Evolutionary conservation across 2,113 vertebrate genomes (phyloP).

Genomic region (Lonchura striata): DNA sequence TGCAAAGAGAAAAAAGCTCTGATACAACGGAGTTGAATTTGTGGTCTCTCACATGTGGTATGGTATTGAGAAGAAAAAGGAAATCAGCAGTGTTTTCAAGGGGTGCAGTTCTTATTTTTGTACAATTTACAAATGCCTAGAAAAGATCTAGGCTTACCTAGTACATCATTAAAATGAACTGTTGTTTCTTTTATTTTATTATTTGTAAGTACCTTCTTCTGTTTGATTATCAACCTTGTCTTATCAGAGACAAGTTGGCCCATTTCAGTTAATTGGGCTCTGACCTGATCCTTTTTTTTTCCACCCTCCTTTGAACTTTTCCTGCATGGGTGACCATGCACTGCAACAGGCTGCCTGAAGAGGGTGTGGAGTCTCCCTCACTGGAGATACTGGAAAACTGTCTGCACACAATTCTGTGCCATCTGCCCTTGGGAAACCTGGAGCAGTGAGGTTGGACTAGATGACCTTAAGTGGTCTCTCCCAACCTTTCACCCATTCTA

Average conservation of each 20-base stretch:
- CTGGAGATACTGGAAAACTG: accelerated
- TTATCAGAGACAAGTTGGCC: background rate
- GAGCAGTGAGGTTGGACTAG: background rate
- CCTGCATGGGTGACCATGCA: background rate
- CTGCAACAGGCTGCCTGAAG: background rate
- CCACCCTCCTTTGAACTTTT: background rate
- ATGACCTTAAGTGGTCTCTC: background rate
- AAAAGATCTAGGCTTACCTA: background rate
- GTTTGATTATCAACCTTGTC: background rate
- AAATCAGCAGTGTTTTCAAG: background rate
- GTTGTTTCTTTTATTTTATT: background rate
- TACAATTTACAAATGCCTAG: background rate
- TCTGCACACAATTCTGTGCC: no score
- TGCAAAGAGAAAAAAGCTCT: background rate
- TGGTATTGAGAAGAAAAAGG: background rate
- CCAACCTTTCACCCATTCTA: background rate
- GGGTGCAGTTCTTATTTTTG: background rate
- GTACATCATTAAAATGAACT: background rate
- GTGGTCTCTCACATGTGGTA: background rate
- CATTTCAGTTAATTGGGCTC: background rate
- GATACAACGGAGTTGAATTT: background rate
- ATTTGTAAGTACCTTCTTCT: background rate
- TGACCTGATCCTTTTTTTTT: background rate
- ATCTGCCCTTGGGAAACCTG: background rate
- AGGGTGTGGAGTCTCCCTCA: background rate